These are phyloP conservation scores for Enteromius trimaculatus DNA, from an alignment of 2,797 vertebrate species.

Conservation along the genomic window DNA sequence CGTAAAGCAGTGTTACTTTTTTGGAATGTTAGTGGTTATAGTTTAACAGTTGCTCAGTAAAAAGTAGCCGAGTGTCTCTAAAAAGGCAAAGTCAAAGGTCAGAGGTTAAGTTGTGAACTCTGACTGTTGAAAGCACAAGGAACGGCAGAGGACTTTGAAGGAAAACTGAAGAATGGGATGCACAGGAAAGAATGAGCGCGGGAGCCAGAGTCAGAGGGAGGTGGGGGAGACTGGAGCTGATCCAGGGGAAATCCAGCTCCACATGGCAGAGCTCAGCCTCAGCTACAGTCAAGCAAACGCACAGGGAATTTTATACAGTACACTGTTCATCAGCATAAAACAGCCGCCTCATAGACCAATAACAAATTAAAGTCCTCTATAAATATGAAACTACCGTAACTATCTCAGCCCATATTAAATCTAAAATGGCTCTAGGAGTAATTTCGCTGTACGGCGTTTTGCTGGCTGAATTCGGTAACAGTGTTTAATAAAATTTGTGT, in stretches of 20 bases:
- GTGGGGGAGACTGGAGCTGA: slow-evolving; percentile 72
- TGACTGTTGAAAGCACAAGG: slow-evolving; percentile 21
- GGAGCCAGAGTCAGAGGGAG: slow-evolving; percentile 57
- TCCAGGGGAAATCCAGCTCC: slow-evolving; percentile 84
- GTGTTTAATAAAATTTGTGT: slow-evolving; percentile 50
- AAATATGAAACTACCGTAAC: slow-evolving; percentile 31
- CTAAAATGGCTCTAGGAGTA: slow-evolving; percentile 40
- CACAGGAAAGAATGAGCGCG: slow-evolving; percentile 66
- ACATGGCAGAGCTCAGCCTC: slow-evolving; percentile 77
- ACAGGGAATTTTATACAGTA: slow-evolving; percentile 48
- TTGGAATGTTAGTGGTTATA: neutral
- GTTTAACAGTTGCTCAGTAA: slow-evolving; percentile 16
- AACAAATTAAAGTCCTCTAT: slow-evolving; percentile 41
- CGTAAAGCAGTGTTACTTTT: neutral
- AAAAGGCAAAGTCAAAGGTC: slow-evolving; percentile 54
- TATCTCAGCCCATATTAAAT: slow-evolving; percentile 35
- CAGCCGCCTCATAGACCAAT: slow-evolving; percentile 31
- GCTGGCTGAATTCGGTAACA: slow-evolving; percentile 58
- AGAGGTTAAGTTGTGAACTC: slow-evolving; percentile 36
- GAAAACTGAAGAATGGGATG: slow-evolving; percentile 59
- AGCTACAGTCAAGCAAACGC: slow-evolving; percentile 41
- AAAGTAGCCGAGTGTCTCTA: slow-evolving; percentile 11
- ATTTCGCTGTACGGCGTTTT: slow-evolving; percentile 44
- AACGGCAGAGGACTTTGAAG: slow-evolving; percentile 46
- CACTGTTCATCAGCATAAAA: slow-evolving; percentile 42